Evolutionary conservation across 2,888 invertebrate genomes (phyloP).

Genomic region (Oegoconia quadripuncta): DNA sequence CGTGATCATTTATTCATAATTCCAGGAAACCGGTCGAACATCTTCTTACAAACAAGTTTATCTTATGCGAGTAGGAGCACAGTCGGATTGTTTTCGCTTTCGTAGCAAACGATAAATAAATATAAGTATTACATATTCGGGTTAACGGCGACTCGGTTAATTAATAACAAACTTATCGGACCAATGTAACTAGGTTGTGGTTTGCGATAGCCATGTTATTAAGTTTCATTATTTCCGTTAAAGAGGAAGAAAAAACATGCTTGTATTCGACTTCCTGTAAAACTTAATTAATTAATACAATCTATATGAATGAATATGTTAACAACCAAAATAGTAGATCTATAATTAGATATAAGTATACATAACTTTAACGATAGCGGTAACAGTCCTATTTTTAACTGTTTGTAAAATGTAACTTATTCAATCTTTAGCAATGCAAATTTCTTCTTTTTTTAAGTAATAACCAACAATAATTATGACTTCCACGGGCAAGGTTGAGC

Average conservation of each 20-base stretch:
- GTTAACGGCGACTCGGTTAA: slow-evolving; percentile 63
- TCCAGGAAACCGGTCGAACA: slow-evolving; percentile 39
- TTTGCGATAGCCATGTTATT: slow-evolving; percentile 26
- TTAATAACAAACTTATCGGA: slow-evolving; percentile 57
- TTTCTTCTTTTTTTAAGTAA: too few relatives aligned
- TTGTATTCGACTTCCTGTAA: slow-evolving; percentile 3
- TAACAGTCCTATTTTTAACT: too few relatives aligned
- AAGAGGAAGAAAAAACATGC: slow-evolving; percentile 2
- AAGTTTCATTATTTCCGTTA: slow-evolving; percentile 19
- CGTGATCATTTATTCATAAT: slow-evolving; percentile 21
- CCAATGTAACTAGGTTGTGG: slow-evolving; percentile 32
- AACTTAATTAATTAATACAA: neutral
- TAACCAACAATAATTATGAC: too few relatives aligned
- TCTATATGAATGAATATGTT: neutral
- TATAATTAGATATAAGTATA: neutral
- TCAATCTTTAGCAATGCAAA: too few relatives aligned
- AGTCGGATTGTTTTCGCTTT: slow-evolving; percentile 56
- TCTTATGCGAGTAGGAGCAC: slow-evolving; percentile 32
- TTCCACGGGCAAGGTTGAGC: slow-evolving; percentile 9
- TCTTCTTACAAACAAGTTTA: slow-evolving; percentile 43
- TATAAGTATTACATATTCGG: slow-evolving; percentile 24
- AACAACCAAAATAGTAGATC: neutral
- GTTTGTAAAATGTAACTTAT: too few relatives aligned
- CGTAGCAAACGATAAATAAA: slow-evolving; percentile 45
- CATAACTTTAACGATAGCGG: too few relatives aligned